A percentile compares a stretch with the other conserved stretches of the same genome.
Evolutionary conservation across 2,113 vertebrate species (phyloP).

Genomic region (Crotalus helleri): DNA sequence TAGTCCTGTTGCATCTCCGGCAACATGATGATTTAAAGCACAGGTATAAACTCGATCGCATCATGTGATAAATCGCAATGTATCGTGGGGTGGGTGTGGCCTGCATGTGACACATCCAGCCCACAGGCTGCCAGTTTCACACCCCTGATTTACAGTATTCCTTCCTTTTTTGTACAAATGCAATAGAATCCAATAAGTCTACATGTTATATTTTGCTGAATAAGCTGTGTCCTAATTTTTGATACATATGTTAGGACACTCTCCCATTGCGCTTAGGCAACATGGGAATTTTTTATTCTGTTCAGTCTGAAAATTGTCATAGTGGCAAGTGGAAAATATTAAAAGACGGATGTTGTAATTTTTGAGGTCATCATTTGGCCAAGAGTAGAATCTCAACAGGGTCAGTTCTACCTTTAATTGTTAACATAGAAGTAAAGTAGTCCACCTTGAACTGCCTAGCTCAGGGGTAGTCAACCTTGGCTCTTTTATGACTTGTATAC

Average conservation of each 20-base stretch:
- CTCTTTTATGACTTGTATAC: too few relatives aligned
- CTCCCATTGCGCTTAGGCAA: not conserved
- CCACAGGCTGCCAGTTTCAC: too few relatives aligned
- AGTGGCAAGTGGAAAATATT: not conserved
- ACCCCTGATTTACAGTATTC: not conserved
- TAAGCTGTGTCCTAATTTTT: not conserved
- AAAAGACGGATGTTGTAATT: not conserved
- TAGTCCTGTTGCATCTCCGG: not conserved
- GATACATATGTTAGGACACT: not conserved
- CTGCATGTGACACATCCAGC: too few relatives aligned
- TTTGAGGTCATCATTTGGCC: not conserved
- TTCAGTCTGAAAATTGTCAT: not conserved
- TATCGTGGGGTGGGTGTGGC: too few relatives aligned
- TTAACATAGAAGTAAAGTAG: not conserved
- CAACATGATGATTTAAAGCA: not conserved
- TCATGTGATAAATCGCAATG: too few relatives aligned
- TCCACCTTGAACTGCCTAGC: not conserved
- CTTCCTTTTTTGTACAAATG: not conserved
- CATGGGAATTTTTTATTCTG: not conserved
- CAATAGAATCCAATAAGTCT: not conserved
- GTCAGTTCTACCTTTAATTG: not conserved
- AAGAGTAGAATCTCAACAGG: not conserved
- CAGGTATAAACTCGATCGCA: too few relatives aligned
- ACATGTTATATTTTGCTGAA: not conserved
- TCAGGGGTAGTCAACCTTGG: too few relatives aligned